Base-by-base conservation (phyloP, 37 sponge, comb jelly and placozoan genomes). In the Aphrocallistes beatrix region DNA sequence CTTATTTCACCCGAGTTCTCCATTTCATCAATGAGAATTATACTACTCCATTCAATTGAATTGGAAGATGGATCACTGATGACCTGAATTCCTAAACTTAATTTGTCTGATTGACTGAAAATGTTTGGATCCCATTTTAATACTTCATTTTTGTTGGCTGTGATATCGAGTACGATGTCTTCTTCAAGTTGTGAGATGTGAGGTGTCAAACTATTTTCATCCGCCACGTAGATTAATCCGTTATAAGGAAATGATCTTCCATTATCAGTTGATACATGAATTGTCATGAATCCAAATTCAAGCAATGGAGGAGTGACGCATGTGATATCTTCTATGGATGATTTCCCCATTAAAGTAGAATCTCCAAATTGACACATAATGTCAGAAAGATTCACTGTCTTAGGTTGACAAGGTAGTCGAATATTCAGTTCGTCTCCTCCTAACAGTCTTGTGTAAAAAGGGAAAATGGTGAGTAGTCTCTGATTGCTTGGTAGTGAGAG, bases 371-470 rank as follows among this genome's bases (percentile, higher is more conserved):
- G n/a, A n/a, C n/a, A n/a, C n/a, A n/a, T n/a, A n/a, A n/a, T n/a
- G n/a, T n/a, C n/a, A n/a, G n/a, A n/a, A n/a, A n/a, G n/a, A n/a
- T n/a, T n/a, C n/a, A n/a, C n/a, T n/a, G n/a, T n/a, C n/a, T n/a
- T n/a, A n/a, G n/a, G n/a, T n/a, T n/a, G n/a, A 60, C 75, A 60
- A 19, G 75, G 75, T 60, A 60, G n/a, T 25, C 21, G 6, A 13
- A 60, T 60, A 28, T 19, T 28, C 75, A 60, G 75, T 60, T 30
- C n/a, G 28, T 60, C 75, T 60, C 75, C 75, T 60, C 75, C 75
- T 60, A 60, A 60, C 21, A 25, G 75, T 3, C 75, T 19, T 60
- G n/a, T 28, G n/a, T 60, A 32, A 60, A 60, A 60, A 8, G 75
- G 75, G 21, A 25, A 25, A 13, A 60, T 60, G 10, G 75, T 60